Conservation (phyloP, 1,140 invertebrate species). For the Nephotettix cincticeps region DNA sequence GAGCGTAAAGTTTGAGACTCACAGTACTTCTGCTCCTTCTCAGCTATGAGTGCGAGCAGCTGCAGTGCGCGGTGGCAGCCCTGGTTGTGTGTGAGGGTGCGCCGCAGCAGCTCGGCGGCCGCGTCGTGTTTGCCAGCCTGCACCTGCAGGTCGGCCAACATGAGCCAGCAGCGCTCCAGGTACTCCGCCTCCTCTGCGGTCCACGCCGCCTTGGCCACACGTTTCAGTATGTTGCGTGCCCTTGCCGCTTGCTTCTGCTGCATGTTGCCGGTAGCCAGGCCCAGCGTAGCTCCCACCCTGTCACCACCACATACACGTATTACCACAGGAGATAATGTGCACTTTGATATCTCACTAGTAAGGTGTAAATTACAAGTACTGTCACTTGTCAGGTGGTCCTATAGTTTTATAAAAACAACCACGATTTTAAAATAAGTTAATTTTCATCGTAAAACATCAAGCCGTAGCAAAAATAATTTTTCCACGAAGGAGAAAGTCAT, state of each 20-base stretch:
- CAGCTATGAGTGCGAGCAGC: slow-evolving; percentile 80
- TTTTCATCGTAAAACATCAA: too few relatives aligned
- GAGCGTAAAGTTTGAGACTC: slow-evolving; percentile 8
- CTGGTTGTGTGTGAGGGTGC: slow-evolving; percentile 85
- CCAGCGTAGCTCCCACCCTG: slow-evolving; percentile 80
- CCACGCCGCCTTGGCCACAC: slow-evolving; percentile 85
- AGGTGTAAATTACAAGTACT: too few relatives aligned
- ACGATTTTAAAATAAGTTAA: too few relatives aligned
- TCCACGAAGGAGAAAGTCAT: too few relatives aligned
- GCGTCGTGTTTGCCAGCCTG: slow-evolving; percentile 85
- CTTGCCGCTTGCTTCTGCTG: slow-evolving; percentile 82
- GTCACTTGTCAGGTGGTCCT: too few relatives aligned
- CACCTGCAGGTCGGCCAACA: slow-evolving; percentile 90
- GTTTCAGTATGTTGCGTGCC: slow-evolving; percentile 90
- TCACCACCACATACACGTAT: neutral
- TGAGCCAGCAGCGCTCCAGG: slow-evolving; percentile 90
- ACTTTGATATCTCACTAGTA: too few relatives aligned
- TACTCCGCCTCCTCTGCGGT: slow-evolving; percentile 94
- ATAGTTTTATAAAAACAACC: too few relatives aligned
- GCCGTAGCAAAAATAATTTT: too few relatives aligned
- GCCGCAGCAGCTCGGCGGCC: slow-evolving; percentile 77
- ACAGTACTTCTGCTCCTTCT: slow-evolving; percentile 90
- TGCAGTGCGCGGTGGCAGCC: slow-evolving; percentile 91
- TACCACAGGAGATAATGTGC: too few relatives aligned
- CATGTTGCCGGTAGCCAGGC: slow-evolving; percentile 76